phyloP scores from a whole-genome alignment of 2,113 vertebrate species.

The Rhinoderma darwinii region DNA sequence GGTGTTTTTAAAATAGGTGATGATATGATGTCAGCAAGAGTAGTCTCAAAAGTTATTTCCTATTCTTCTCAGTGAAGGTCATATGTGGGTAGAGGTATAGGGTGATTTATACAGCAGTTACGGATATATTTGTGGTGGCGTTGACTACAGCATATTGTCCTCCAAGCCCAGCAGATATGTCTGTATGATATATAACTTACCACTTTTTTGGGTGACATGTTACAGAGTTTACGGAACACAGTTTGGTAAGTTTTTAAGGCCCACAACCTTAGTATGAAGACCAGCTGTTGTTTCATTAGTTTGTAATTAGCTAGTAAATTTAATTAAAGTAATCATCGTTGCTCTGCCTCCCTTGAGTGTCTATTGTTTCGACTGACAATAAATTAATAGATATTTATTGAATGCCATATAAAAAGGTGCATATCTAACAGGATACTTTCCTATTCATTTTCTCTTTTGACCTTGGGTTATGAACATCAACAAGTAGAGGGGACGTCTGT shows the following conservation, averaged over 20 bases:
- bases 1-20: too few relatives aligned
- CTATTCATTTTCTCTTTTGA: neutral
- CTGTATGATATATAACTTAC: neutral
- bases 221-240: neutral
- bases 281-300: slow-evolving; percentile 19
- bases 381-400: slow-evolving; percentile 10
- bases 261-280: neutral
- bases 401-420: neutral
- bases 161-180: neutral
- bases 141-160: neutral
- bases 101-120: neutral
- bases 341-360: neutral
- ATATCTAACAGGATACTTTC: neutral
- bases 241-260: neutral
- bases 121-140: neutral
- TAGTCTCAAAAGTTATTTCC: neutral
- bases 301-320: slow-evolving; percentile 11
- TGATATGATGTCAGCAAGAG: too few relatives aligned
- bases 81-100: neutral
- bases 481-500: neutral
- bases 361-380: neutral
- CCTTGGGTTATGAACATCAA: slow-evolving; percentile 2
- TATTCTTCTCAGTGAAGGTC: neutral
- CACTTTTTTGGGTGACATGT: neutral
- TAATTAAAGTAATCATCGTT: neutral